phyloP scores from a whole-genome alignment of 92 coral and sea anemone genomes.

The Epizoanthus scotinus region DNA sequence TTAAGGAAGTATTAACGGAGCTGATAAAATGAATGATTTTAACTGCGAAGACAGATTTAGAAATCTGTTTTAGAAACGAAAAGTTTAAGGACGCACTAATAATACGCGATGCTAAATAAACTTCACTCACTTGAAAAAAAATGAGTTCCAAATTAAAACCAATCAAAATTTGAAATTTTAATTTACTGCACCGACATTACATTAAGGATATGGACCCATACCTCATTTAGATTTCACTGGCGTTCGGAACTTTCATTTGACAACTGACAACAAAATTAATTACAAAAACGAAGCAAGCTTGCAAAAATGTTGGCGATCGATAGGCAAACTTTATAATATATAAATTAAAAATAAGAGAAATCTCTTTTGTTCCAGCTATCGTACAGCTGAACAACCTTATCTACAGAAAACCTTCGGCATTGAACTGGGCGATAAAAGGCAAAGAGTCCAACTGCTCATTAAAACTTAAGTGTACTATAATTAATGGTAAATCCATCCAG shows the following conservation, averaged over 20 bases:
- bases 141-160: conserved; percentile 18
- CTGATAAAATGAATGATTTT: neutral
- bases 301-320: conserved; percentile 15
- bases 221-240: neutral
- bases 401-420: conserved; percentile 4
- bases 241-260: neutral
- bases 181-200: conserved; percentile 25
- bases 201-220: neutral
- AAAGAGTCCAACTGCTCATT: conserved; percentile 44
- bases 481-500: conserved; percentile 20
- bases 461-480: conserved; percentile 39
- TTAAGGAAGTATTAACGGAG: conserved; percentile 7
- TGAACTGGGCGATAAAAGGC: conserved; percentile 9
- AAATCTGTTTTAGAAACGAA: neutral
- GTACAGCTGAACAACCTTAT: conserved; percentile 24
- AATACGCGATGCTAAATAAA: neutral
- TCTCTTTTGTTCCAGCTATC: conserved; percentile 17
- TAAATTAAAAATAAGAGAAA: conserved; percentile 4
- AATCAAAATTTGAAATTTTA: conserved; percentile 1
- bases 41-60: neutral
- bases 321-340: conserved; percentile 8
- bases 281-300: neutral
- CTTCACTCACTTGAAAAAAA: conserved; percentile 5
- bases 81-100: neutral
- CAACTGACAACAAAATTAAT: conserved; percentile 1